These are phyloP conservation scores for Epinephelus malabaricus DNA, from an alignment of 2,797 vertebrate genomes.

Conservation along the genomic window DNA sequence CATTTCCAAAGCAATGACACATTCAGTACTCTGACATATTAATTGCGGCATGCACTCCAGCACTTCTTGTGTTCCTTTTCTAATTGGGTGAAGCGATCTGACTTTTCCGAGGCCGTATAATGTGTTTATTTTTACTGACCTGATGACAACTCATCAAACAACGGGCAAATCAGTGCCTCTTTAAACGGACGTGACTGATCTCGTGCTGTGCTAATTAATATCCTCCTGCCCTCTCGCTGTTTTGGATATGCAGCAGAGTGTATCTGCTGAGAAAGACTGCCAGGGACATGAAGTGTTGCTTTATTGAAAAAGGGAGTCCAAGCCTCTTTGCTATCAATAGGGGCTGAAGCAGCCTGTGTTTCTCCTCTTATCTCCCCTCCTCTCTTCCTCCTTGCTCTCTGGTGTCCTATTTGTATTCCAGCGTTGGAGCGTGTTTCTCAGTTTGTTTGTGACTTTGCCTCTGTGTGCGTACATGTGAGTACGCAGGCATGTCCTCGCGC, in stretches of 20 bases:
- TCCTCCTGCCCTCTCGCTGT: slow-evolving; percentile 59
- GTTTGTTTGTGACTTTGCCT: slow-evolving; percentile 16
- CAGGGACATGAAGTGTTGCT: slow-evolving; percentile 59
- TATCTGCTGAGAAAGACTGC: slow-evolving; percentile 51
- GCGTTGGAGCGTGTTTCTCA: neutral
- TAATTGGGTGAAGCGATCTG: slow-evolving; percentile 19
- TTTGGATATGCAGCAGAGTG: slow-evolving; percentile 56
- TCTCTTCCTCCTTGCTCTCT: slow-evolving; percentile 1
- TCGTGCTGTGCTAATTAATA: slow-evolving; percentile 72
- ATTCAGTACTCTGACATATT: slow-evolving; percentile 25
- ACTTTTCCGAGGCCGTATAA: slow-evolving; percentile 20
- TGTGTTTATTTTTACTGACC: slow-evolving; percentile 58
- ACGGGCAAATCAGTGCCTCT: slow-evolving; percentile 30
- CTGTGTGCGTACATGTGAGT: slow-evolving; percentile 13
- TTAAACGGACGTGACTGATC: slow-evolving; percentile 23
- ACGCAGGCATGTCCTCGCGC: slow-evolving; percentile 4
- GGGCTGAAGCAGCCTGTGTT: slow-evolving; percentile 10
- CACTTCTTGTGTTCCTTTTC: slow-evolving; percentile 27
- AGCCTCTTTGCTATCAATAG: slow-evolving; percentile 35
- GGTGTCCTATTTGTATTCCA: slow-evolving; percentile 19
- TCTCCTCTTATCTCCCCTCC: slow-evolving; percentile 22
- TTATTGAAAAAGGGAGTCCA: slow-evolving; percentile 57
- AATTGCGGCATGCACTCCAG: slow-evolving; percentile 21
- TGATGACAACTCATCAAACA: slow-evolving; percentile 52
- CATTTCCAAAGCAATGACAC: slow-evolving; percentile 42